Evolutionary conservation across 2,888 invertebrate genomes (phyloP).

Genomic region (Megastigmus dorsalis): DNA sequence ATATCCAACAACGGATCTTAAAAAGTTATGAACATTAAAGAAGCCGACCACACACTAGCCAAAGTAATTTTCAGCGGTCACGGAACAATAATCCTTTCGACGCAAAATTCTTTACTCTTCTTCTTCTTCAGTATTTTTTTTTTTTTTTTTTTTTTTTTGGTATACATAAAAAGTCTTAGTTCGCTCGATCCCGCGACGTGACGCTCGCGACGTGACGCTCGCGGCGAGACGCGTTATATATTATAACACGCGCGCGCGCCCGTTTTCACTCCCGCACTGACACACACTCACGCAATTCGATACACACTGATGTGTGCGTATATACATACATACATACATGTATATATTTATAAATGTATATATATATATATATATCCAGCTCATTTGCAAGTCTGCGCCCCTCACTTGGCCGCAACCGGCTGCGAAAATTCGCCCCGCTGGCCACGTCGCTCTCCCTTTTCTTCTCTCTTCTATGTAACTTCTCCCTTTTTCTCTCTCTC

Average conservation of each 20-base stretch:
- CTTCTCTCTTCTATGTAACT: background rate
- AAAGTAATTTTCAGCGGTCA: conserved; percentile 27
- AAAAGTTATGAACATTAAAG: conserved; percentile 1
- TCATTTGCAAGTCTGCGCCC: conserved; percentile 27
- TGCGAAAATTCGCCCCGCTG: conserved; percentile 3
- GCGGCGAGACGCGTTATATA: background rate
- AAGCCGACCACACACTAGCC: background rate
- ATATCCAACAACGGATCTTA: conserved; percentile 6
- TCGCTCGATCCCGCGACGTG: background rate
- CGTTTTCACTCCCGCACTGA: background rate
- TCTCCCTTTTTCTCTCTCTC: background rate
- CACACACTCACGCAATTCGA: background rate
- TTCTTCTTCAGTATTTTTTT: too few species aligned
- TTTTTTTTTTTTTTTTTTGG: conserved; percentile 3
- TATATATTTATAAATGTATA: too few species aligned
- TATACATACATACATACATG: background rate
- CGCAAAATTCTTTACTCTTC: background rate
- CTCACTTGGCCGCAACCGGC: background rate
- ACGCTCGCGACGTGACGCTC: too few species aligned
- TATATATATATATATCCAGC: background rate
- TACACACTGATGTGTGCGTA: background rate
- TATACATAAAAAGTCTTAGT: conserved; percentile 16
- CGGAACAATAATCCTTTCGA: conserved; percentile 8
- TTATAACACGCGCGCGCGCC: too few species aligned
- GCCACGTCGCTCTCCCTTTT: background rate